Evolutionary conservation across 35 echinoderm and acorn worm species (phyloP).

Genomic region (Hemicentrotus pulcherrimus): DNA sequence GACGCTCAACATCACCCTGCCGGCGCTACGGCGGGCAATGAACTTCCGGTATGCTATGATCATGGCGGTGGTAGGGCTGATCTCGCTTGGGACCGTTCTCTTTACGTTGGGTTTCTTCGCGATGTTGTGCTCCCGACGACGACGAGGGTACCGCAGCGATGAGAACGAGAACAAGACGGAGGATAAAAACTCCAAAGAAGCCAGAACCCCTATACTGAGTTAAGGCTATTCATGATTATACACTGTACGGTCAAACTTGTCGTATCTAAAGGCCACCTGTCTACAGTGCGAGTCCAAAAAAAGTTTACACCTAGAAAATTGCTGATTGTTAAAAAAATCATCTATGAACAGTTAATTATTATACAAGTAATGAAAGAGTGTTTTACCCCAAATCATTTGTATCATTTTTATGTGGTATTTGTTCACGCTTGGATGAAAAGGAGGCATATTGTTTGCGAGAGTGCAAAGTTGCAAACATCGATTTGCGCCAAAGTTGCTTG

Average conservation of each 20-base stretch:
- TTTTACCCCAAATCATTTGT: too few species aligned
- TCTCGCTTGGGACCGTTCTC: not conserved
- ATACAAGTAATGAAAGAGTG: too few species aligned
- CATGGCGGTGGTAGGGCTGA: slow-evolving; percentile 5
- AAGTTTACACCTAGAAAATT: too few species aligned
- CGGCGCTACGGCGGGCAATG: not conserved
- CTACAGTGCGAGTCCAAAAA: too few species aligned
- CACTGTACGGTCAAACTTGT: not conserved
- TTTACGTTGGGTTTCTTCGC: slow-evolving; percentile 21
- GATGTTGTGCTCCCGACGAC: not conserved
- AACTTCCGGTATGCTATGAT: slow-evolving; percentile 46
- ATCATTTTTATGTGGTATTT: too few species aligned
- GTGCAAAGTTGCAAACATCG: too few species aligned
- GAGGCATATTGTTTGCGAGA: too few species aligned
- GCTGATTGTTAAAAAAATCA: too few species aligned
- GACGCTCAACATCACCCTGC: slow-evolving; percentile 43
- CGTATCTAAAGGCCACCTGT: too few species aligned
- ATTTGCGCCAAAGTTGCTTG: too few species aligned
- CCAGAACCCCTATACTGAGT: not conserved
- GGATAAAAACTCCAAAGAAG: not conserved
- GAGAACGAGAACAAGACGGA: not conserved
- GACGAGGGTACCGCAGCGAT: not conserved
- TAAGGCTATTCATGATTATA: not conserved
- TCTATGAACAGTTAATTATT: too few species aligned
- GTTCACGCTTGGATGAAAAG: too few species aligned